These are phyloP conservation scores for Rhamphomyia laevipes DNA, from an alignment of 2,888 invertebrate genomes.

Conservation along the genomic window DNA sequence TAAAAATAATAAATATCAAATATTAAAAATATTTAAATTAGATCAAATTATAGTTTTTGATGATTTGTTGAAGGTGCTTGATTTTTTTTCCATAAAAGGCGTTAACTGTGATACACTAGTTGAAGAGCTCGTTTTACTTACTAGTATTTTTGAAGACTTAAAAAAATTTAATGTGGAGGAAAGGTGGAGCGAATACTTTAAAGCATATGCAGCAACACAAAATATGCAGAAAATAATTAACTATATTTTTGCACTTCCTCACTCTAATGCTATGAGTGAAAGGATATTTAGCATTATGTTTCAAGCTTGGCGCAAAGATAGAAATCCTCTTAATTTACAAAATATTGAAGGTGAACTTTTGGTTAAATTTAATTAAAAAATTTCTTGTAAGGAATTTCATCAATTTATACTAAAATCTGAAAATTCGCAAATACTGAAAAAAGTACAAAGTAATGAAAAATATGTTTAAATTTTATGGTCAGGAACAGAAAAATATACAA, in stretches of 20 bases:
- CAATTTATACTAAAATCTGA: not conserved
- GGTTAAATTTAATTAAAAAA: not conserved
- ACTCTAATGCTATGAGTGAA: not conserved
- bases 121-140: not conserved
- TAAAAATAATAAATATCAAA: not conserved
- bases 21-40: not conserved
- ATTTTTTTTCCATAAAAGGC: not conserved
- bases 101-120: not conserved
- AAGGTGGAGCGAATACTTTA: not conserved
- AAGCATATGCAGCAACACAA: not conserved
- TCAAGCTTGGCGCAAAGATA: not conserved
- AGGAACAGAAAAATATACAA: too few species aligned
- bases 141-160: too few species aligned
- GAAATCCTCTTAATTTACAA: not conserved
- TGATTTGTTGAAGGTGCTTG: not conserved
- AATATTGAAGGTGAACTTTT: not conserved
- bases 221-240: not conserved
- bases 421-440: too few species aligned
- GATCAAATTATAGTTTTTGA: not conserved
- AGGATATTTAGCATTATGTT: not conserved
- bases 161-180: not conserved
- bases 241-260: not conserved
- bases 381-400: not conserved
- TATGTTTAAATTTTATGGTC: too few species aligned
- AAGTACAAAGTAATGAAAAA: too few species aligned